Conservation (phyloP, 2,888 invertebrate species). For the Pelosia muscerda region DNA sequence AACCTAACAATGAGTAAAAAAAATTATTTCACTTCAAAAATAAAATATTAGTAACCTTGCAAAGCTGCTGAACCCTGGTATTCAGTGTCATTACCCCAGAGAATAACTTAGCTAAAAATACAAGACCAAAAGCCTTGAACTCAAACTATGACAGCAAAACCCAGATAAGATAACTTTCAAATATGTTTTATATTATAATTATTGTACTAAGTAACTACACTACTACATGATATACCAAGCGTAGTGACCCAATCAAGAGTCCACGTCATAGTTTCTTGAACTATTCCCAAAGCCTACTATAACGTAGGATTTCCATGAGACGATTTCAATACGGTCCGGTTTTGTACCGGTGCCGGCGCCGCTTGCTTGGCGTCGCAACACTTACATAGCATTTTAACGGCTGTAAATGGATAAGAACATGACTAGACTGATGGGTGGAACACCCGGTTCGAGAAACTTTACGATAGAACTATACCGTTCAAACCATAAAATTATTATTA, state of each 20-base stretch:
- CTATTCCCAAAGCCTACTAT: conserved; percentile 5
- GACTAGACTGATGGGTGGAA: too few species aligned
- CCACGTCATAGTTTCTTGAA: conserved; percentile 19
- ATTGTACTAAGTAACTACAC: background rate
- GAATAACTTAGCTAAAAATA: background rate
- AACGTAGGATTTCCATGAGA: background rate
- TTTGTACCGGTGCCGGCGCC: background rate
- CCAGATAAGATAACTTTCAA: background rate
- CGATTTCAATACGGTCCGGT: background rate
- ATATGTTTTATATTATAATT: background rate
- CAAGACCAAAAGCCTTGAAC: conserved; percentile 1
- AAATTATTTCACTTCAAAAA: too few species aligned
- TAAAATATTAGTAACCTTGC: background rate
- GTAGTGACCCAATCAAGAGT: conserved; percentile 2
- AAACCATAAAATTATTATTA: too few species aligned
- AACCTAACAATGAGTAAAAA: too few species aligned
- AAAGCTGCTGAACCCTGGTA: background rate
- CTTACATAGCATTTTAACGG: too few species aligned
- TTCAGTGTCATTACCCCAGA: background rate
- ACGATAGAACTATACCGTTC: too few species aligned
- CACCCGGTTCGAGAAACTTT: too few species aligned
- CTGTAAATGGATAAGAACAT: too few species aligned
- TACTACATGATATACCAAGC: background rate
- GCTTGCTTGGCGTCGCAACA: too few species aligned
- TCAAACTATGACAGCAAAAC: background rate